phyloP scores from a whole-genome alignment of 2,888 invertebrate genomes.

The Eudasyphora cyanicolor region DNA sequence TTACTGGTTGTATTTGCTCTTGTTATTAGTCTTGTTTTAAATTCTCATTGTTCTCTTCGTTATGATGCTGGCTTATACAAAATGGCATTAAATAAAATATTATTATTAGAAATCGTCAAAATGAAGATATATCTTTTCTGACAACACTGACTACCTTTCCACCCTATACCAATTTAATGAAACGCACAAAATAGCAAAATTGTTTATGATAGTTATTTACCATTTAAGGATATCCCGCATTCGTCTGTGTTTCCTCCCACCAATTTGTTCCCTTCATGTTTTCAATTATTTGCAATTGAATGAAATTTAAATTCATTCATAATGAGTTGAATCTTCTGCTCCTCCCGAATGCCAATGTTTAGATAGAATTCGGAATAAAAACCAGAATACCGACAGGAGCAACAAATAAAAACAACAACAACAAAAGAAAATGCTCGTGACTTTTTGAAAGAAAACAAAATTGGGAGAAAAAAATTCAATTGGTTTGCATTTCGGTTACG shows the following conservation, averaged over 20 bases:
- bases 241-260: not conserved
- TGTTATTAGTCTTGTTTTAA: too few relatives aligned
- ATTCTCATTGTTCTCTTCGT: too few relatives aligned
- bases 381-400: not conserved
- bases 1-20: too few relatives aligned
- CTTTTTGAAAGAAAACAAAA: slow-evolving; percentile 53
- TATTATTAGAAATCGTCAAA: too few relatives aligned
- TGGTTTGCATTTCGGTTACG: slow-evolving; percentile 40
- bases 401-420: not conserved
- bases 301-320: not conserved
- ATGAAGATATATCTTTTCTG: too few relatives aligned
- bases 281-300: not conserved
- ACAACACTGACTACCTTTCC: too few relatives aligned
- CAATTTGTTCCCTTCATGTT: not conserved
- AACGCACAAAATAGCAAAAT: too few relatives aligned
- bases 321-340: not conserved
- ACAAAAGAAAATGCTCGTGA: slow-evolving; percentile 28
- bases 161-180: too few relatives aligned
- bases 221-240: not conserved
- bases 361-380: not conserved
- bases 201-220: too few relatives aligned
- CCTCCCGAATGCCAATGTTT: not conserved
- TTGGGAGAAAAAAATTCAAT: slow-evolving; percentile 47
- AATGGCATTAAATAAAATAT: too few relatives aligned
- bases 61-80: too few relatives aligned